Base-by-base conservation (phyloP, 1,140 invertebrate genomes). In the Theocolax elegans region DNA sequence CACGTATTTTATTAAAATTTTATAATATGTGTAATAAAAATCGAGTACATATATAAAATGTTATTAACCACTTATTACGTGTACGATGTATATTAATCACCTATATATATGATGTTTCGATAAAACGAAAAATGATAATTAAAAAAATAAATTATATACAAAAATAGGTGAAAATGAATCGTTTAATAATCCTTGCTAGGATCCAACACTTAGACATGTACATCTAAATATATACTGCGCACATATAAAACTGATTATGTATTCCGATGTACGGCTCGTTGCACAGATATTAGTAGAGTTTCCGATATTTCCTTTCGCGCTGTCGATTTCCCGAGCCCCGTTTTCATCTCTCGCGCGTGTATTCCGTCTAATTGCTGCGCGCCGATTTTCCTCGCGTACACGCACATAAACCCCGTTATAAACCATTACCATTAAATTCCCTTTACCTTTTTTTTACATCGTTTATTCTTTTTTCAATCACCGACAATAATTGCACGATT, bases 241-340 rank as follows among this genome's bases (percentile, higher is more conserved):
- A 15, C 40, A 23, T 35, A 44, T 25, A 42, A 69, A 77, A 72
- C 75, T 75, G 76, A 76, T 78, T 80, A 21, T 38, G 64, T 75
- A 77, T 77, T 25, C 76, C 70, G 68, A 73, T 59, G 64, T 51
- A 75, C 73, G 72, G 62, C 70, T 76, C 74, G 74, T 73, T 76
- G 74, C 67, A 51, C 49, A 29, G 42, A 62, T 48, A 40, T 69
- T 75, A 74, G 76, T 75, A 71, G 72, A 75, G 58, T 75, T 76
- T 71, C 66, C 67, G 74, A 77, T 75, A 79, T 77, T 72, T 79
- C 62, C 62, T 67, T 49, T 46, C 38, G 42, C 38, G 15, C 51
- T 48, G 49, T 31, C 68, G 29, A 67, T 73, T 73, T 66, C 40
- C 56, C 69, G 38, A 64, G 40, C 54, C 62, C 40, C 40, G 12